Conservation (phyloP, 2,888 invertebrate species). For the Eremobia ochroleuca region DNA sequence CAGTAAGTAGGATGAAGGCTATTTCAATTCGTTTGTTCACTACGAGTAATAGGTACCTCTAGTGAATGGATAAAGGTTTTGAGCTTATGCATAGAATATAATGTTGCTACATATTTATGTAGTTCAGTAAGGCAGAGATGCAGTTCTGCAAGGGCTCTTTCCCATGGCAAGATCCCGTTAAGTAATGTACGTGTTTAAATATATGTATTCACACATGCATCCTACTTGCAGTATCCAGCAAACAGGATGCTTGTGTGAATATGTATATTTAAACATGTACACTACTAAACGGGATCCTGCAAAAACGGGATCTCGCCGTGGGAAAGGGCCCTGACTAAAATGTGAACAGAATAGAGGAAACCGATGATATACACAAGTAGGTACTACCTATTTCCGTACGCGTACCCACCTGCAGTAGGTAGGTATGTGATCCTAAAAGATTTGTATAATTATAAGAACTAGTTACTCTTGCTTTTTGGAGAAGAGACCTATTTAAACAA, state of each 20-base stretch:
- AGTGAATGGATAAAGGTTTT: not conserved
- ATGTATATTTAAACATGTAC: too few relatives aligned
- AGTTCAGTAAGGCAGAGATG: not conserved
- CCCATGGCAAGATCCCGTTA: too few relatives aligned
- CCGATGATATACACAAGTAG: not conserved
- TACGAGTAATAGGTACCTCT: not conserved
- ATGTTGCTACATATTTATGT: too few relatives aligned
- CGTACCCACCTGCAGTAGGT: not conserved
- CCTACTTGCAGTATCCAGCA: too few relatives aligned
- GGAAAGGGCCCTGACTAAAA: too few relatives aligned
- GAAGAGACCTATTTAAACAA: too few relatives aligned
- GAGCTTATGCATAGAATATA: not conserved
- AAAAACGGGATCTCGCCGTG: too few relatives aligned
- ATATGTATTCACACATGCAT: too few relatives aligned
- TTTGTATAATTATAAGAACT: not conserved
- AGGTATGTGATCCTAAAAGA: not conserved
- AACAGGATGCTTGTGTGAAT: too few relatives aligned
- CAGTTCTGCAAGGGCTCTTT: too few relatives aligned
- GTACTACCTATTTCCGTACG: not conserved
- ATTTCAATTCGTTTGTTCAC: constrained; percentile 1
- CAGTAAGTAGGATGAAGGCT: constrained; percentile 6
- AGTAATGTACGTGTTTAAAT: too few relatives aligned
- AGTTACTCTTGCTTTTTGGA: not conserved
- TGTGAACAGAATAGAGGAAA: not conserved
- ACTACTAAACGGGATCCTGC: too few relatives aligned